These are phyloP conservation scores for Ariolimax columbianus DNA, from an alignment of 2,888 invertebrate species.

Conservation along the genomic window DNA sequence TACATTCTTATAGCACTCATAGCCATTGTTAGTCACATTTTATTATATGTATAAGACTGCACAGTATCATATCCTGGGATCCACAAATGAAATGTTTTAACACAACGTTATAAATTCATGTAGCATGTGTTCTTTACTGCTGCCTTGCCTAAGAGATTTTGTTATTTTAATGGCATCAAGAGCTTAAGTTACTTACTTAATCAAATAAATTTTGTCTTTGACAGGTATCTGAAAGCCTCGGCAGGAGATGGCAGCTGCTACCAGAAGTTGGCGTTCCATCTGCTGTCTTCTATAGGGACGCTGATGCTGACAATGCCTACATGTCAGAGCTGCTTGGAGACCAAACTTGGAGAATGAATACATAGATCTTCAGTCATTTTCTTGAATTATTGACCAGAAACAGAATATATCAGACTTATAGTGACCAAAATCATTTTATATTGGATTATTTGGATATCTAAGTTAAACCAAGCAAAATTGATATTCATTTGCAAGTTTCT, in stretches of 20 bases:
- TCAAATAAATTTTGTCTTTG: neutral
- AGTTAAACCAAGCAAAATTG: neutral
- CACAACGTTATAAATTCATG: too few species aligned
- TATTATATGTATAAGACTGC: too few species aligned
- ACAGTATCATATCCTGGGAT: too few species aligned
- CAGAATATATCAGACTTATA: neutral
- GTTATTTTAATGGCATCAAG: neutral
- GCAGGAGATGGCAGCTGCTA: conserved; percentile 82
- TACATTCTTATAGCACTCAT: too few species aligned
- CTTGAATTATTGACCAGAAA: conserved; percentile 23
- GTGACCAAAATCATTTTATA: neutral
- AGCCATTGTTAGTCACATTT: too few species aligned
- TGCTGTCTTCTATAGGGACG: conserved; percentile 69
- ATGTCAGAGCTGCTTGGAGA: conserved; percentile 70
- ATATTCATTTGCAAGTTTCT: neutral
- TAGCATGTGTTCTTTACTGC: too few species aligned
- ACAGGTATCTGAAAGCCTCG: conserved; percentile 81
- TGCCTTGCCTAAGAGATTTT: neutral
- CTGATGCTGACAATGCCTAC: conserved; percentile 74
- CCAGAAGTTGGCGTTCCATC: conserved; percentile 81
- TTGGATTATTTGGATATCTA: neutral
- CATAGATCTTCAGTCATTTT: conserved; percentile 28
- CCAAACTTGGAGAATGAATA: conserved; percentile 57
- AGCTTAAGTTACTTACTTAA: neutral
- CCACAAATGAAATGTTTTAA: too few species aligned